A percentile compares a stretch with the other conserved stretches of the same genome.
Evolutionary conservation across 2,113 vertebrate genomes (phyloP).

Genomic region (Dolichallabes microphthalmus): DNA sequence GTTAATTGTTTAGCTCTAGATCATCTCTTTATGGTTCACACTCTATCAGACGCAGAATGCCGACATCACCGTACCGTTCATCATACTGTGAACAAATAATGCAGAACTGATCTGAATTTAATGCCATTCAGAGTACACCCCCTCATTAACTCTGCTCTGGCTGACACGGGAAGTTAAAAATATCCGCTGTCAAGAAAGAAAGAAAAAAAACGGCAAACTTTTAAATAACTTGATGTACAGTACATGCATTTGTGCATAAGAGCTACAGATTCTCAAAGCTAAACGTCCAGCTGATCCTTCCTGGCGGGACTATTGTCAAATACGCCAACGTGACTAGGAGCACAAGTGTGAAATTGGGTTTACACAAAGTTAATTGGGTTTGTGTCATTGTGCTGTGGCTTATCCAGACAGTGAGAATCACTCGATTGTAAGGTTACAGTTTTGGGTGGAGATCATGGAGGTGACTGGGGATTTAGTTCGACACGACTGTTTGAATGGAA

Average conservation of each 20-base stretch:
- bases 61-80: background rate
- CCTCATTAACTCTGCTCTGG: slow-evolving; percentile 24
- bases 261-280: slow-evolving; percentile 16
- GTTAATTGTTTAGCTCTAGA: slow-evolving; percentile 22
- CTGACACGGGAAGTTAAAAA: slow-evolving; percentile 7
- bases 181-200: background rate
- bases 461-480: slow-evolving; percentile 32
- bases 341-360: slow-evolving; percentile 57
- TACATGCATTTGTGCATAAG: slow-evolving; percentile 26
- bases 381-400: slow-evolving; percentile 46
- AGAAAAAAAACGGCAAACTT: slow-evolving; percentile 10
- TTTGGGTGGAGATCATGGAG: slow-evolving; percentile 27
- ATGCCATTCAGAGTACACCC: background rate
- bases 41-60: background rate
- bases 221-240: slow-evolving; percentile 27
- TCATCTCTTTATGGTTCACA: slow-evolving; percentile 1
- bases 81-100: background rate
- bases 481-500: background rate
- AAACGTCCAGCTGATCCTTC: slow-evolving; percentile 35
- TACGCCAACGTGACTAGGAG: slow-evolving; percentile 47
- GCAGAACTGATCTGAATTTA: background rate
- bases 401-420: slow-evolving; percentile 50
- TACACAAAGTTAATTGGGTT: slow-evolving; percentile 58
- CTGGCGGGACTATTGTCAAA: slow-evolving; percentile 51
- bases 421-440: slow-evolving; percentile 48